Conservation (phyloP, 2,888 invertebrate genomes). For the Diloba caeruleocephala region DNA sequence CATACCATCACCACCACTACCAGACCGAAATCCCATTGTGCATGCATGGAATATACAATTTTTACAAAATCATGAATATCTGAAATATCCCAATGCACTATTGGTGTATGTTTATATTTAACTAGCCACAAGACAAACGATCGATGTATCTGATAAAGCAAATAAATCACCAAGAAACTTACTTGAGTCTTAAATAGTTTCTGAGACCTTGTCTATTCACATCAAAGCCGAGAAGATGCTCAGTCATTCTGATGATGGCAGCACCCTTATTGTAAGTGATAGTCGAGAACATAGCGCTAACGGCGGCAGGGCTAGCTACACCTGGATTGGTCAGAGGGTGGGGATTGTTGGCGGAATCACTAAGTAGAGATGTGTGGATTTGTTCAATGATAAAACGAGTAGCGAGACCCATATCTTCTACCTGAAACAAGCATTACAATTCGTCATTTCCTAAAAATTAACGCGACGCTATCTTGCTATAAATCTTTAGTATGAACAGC, state of each 20-base stretch:
- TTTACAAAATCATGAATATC: too few species aligned
- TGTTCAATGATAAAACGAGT: slow-evolving; percentile 92
- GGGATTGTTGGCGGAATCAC: slow-evolving; percentile 88
- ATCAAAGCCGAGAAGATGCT: slow-evolving; percentile 88
- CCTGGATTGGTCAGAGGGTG: slow-evolving; percentile 89
- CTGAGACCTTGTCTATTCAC: slow-evolving; percentile 88
- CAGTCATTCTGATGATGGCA: slow-evolving; percentile 91
- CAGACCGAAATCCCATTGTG: too few species aligned
- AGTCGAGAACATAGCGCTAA: slow-evolving; percentile 90
- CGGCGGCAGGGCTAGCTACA: slow-evolving; percentile 88
- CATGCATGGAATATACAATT: too few species aligned
- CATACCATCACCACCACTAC: too few species aligned
- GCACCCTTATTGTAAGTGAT: slow-evolving; percentile 92
- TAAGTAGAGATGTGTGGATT: slow-evolving; percentile 90
- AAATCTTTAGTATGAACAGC: too few species aligned
- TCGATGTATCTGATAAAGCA: neutral
- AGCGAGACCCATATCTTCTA: slow-evolving; percentile 91
- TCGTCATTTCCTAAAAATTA: too few species aligned
- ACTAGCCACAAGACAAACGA: too few species aligned
- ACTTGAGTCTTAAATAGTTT: slow-evolving; percentile 79
- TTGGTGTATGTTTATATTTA: too few species aligned
- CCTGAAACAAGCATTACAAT: slow-evolving; percentile 84
- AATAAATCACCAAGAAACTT: slow-evolving; percentile 1
- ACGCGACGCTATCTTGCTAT: too few species aligned
- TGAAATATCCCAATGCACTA: too few species aligned